Evolutionary conservation across 2,113 vertebrate species (phyloP).

Genomic region (Cyprinus carpio): DNA sequence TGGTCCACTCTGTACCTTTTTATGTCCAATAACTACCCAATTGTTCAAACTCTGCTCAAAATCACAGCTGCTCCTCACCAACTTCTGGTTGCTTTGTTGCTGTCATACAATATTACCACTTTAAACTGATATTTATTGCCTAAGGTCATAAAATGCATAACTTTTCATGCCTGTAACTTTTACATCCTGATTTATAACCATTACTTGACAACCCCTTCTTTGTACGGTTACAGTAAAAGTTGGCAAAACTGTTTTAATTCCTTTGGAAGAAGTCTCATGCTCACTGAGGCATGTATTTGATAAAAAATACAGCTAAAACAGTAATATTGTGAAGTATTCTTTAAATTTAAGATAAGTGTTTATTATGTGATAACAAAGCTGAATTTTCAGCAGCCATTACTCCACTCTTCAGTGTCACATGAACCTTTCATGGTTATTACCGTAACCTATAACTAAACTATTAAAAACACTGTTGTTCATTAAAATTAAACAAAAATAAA

Average conservation of each 20-base stretch:
- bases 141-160: background rate
- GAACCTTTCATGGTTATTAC: no score
- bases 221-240: background rate
- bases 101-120: no score
- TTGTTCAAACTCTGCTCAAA: background rate
- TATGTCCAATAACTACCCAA: background rate
- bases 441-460: no score
- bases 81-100: background rate
- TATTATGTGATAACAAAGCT: background rate
- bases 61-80: no score
- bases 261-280: background rate
- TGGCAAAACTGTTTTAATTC: background rate
- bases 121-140: background rate
- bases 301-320: background rate
- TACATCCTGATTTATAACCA: background rate
- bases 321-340: background rate
- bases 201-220: background rate
- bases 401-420: no score
- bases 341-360: background rate
- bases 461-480: no score
- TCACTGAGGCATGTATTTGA: background rate
- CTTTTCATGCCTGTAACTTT: background rate
- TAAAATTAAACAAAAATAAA: no score
- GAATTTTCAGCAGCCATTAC: no score
- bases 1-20: background rate